A percentile compares a stretch with the other conserved stretches of the same genome.
These are phyloP conservation scores for Sprattus sprattus DNA, from an alignment of 2,113 vertebrate genomes.

Conservation along the genomic window DNA sequence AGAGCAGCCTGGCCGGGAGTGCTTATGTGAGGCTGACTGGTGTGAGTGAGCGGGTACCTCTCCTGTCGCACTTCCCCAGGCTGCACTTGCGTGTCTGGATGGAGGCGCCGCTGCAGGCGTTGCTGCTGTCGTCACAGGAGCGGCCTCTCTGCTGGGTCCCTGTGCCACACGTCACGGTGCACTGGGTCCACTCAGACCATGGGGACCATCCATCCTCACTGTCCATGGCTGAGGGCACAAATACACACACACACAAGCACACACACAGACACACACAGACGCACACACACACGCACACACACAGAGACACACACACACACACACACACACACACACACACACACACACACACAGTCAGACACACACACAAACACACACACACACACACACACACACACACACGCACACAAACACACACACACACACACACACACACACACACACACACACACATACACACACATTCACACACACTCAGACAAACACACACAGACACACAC, in stretches of 20 bases:
- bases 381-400: neutral
- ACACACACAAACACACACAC: neutral
- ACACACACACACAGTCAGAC: neutral
- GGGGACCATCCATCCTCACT: conserved; percentile 89
- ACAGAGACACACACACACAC: neutral
- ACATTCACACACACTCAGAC: neutral
- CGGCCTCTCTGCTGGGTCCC: conserved; percentile 92
- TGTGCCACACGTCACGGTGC: conserved; percentile 86
- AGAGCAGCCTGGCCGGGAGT: no score
- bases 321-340: conserved; percentile 6
- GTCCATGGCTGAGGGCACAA: conserved; percentile 64
- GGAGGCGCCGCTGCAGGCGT: conserved; percentile 82
- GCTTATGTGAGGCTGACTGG: neutral
- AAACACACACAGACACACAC: neutral
- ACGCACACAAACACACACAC: conserved; percentile 16
- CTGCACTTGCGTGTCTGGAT: conserved; percentile 92
- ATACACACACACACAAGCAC: neutral
- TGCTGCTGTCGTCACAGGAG: conserved; percentile 87
- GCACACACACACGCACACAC: neutral
- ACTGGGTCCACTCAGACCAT: conserved; percentile 96
- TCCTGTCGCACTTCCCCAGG: conserved; percentile 83
- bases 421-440: neutral
- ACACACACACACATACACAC: neutral
- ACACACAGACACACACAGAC: neutral
- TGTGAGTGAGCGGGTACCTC: conserved; percentile 66